Evolutionary conservation across 1,140 invertebrate species (phyloP).

Genomic region (Heliothis virescens): DNA sequence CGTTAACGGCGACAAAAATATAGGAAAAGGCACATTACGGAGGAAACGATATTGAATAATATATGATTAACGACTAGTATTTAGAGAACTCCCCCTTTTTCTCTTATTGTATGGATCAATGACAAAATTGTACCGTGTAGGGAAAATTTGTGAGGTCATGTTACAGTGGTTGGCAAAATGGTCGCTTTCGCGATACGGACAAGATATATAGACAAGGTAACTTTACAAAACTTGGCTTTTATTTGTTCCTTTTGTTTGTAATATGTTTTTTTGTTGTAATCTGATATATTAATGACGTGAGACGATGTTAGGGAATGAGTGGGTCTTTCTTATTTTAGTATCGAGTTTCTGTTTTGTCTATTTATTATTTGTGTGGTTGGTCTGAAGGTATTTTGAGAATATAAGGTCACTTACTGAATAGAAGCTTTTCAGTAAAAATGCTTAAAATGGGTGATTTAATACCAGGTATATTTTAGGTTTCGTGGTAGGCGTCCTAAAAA

Average conservation of each 20-base stretch:
- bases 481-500: no score
- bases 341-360: neutral
- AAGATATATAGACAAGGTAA: slow-evolving; percentile 2
- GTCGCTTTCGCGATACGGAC: slow-evolving; percentile 1
- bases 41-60: slow-evolving; percentile 43
- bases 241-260: slow-evolving; percentile 28
- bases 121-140: neutral
- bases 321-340: neutral
- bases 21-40: slow-evolving; percentile 37
- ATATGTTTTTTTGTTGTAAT: slow-evolving; percentile 29
- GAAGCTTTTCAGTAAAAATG: no score
- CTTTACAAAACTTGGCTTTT: slow-evolving; percentile 44
- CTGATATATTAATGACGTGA: slow-evolving; percentile 34
- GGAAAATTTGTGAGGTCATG: slow-evolving; percentile 12
- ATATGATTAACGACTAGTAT: slow-evolving; percentile 44
- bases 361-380: neutral
- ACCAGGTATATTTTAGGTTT: no score
- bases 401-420: no score
- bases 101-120: neutral
- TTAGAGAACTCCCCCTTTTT: slow-evolving; percentile 12
- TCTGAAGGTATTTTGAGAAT: no score
- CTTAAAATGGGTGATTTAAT: no score
- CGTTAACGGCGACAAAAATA: slow-evolving; percentile 28
- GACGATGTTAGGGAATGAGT: neutral
- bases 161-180: slow-evolving; percentile 10